Base-by-base conservation (phyloP, 2,888 invertebrate genomes). In the Cosmia pyralina region DNA sequence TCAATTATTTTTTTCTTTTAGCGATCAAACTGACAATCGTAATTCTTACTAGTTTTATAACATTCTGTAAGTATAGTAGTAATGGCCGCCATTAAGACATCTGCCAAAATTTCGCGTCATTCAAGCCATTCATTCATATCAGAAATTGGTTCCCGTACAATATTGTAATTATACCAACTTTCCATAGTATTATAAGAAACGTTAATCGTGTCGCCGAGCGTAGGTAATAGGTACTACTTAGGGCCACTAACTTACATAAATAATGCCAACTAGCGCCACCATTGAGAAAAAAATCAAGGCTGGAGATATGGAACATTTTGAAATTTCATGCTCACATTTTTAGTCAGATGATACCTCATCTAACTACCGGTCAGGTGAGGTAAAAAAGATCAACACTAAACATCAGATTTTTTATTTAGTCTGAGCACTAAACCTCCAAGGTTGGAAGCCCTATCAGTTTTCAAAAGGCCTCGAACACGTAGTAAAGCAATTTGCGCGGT, bases 401-500 rank as follows among this genome's bases (percentile, higher is more conserved):
- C 28, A 1, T 28, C 28, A 1, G 28, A 28, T 28, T 28, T 28
- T 28, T 28, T 28, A 28, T 28, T 28, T 28, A 28, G 28, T 28
- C 28, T 28, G 28, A 28, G 3, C 28, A 28, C 28, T 28, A 28
- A 28, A 28, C 28, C 28, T 28, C 28, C 28, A 28, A 28, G 28
- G 28, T 28, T 28, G 2, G 28, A 28, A 28, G 28, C 28, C 28
- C 3, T 28, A 28, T 1, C 28, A 28, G 28, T 28, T 28, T 81
- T 85, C 65, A 70, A 79, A 82, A 83, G 83, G 66, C 83, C 78
- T 84, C 83, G 79, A 70, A 81, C 75, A 85, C 87, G 83, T 87
- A 85, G 82, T 87, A 84, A 87, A 89, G 70, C 83, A 85, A 87
- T 88, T 87, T 87, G 80, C 85, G 76, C 83, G 84, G 83, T 88